Evolutionary conservation across 2,797 vertebrate genomes (phyloP), one percentile per base, ranked within the genome.

Genomic region (Centropyge bicolor): DNA sequence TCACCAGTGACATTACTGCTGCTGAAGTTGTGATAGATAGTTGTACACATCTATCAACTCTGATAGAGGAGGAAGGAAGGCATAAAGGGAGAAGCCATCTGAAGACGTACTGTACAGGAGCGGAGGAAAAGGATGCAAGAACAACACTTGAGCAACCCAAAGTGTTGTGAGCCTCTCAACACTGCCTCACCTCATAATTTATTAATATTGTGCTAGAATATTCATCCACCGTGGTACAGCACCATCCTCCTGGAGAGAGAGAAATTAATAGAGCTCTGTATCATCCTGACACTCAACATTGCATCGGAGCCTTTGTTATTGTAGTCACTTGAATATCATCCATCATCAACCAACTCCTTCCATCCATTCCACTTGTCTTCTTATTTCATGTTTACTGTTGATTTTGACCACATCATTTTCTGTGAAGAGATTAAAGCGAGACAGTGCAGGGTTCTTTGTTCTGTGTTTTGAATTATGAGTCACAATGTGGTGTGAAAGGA

Each of bases 201-300:
- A 93, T 94, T 93, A 70, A 93, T 85, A 57, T 27, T 68, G 63
- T 85, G 67, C 80, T 89, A 75, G 76, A 93, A 93, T 91, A 93
- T 93, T 92, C 75, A 89, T 88, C 80, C 67, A 46, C 45, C 35
- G 64, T 68, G 60, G 54, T 84, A 67, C 61, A 88, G 60, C 43
- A 7, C 55, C 79, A 59, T 90, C 52, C 78, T 86, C 54, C 64
- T 27, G 56, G 67, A 81, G 36, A 66, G 78, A 46, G 59, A 81
- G 52, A 80, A 89, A 88, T 86, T 48, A 87, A 89, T 83, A 87
- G 74, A 75, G 62, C 70, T 73, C 45, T 80, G 80, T 67, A 75
- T 86, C 82, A 86, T 78, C 40, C 52, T 74, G 77, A 88, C 76
- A 76, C 24, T 64, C 48, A 75, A 36, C 61, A 57, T 56, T 52